phyloP scores from a whole-genome alignment of 2,888 invertebrate species.

The Nasonovia ribisnigri region DNA sequence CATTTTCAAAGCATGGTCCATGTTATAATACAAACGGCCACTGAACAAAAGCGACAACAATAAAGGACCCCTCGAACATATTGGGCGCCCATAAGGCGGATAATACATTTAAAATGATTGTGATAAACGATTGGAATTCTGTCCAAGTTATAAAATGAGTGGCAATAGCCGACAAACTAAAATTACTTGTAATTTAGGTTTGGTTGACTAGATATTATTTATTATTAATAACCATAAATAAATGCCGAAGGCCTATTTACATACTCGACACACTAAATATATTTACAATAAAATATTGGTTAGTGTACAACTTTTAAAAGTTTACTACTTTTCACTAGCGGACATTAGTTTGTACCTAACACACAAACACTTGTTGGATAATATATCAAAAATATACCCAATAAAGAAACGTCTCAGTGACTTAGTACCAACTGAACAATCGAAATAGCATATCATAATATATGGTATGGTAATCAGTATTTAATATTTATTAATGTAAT shows the following conservation, averaged over 20 bases:
- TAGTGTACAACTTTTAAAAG: background rate
- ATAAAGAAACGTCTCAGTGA: background rate
- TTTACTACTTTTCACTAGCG: background rate
- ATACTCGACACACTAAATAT: no score
- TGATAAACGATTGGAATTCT: slow-evolving; percentile 14
- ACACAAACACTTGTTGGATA: background rate
- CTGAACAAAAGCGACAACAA: background rate
- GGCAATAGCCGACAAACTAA: background rate
- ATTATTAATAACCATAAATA: background rate
- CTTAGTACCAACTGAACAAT: background rate
- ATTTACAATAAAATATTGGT: background rate
- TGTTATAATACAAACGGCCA: background rate
- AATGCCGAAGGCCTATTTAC: background rate
- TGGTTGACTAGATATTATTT: background rate
- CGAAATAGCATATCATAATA: background rate
- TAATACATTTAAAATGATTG: slow-evolving; percentile 12
- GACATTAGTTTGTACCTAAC: background rate
- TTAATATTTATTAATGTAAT: background rate
- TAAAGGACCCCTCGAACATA: slow-evolving; percentile 19
- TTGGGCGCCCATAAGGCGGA: slow-evolving; percentile 10
- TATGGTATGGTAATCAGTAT: background rate
- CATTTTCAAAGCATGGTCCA: background rate
- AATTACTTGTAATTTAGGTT: background rate
- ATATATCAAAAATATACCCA: background rate
- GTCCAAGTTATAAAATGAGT: background rate